phyloP scores from a whole-genome alignment of 2,888 invertebrate genomes.

The Dicyrtoma fusca region DNA sequence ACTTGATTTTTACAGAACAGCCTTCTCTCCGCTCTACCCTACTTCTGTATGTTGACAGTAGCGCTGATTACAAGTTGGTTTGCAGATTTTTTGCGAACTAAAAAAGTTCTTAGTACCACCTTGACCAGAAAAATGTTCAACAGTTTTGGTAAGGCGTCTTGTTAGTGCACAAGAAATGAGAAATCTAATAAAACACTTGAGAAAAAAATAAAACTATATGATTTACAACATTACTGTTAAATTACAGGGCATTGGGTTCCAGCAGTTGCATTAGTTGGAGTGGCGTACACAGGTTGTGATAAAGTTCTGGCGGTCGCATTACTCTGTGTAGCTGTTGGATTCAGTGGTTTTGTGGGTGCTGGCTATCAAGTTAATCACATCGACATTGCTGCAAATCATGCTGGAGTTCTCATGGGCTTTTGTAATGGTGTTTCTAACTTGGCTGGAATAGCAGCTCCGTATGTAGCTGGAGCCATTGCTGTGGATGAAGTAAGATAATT shows the following conservation, averaged over 20 bases:
- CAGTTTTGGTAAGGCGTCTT: slow-evolving; percentile 60
- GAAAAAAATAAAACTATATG: too few relatives aligned
- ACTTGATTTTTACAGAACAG: too few relatives aligned
- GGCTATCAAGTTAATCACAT: slow-evolving; percentile 66
- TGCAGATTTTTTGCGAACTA: slow-evolving; percentile 67
- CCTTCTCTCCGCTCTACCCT: slow-evolving; percentile 68
- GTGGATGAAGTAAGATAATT: slow-evolving; percentile 41
- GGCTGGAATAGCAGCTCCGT: slow-evolving; percentile 53
- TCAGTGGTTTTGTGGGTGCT: slow-evolving; percentile 31
- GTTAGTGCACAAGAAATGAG: too few relatives aligned
- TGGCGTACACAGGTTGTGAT: slow-evolving; percentile 72
- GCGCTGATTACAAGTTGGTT: slow-evolving; percentile 69
- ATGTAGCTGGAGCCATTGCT: slow-evolving; percentile 49
- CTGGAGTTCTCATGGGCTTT: slow-evolving; percentile 62
- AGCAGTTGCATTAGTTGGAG: slow-evolving; percentile 69
- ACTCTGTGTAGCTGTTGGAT: slow-evolving; percentile 67
- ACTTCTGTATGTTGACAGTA: slow-evolving; percentile 69
- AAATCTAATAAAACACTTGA: slow-evolving; percentile 19
- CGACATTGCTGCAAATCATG: slow-evolving; percentile 76
- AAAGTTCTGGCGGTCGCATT: slow-evolving; percentile 66
- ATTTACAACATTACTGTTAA: too few relatives aligned
- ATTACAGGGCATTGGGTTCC: slow-evolving; percentile 68
- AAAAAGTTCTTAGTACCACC: slow-evolving; percentile 59
- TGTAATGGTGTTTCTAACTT: slow-evolving; percentile 54
- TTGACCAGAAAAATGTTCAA: slow-evolving; percentile 62